Base-by-base conservation (phyloP, 2,113 vertebrate genomes). In the Poeciliopsis occidentalis region DNA sequence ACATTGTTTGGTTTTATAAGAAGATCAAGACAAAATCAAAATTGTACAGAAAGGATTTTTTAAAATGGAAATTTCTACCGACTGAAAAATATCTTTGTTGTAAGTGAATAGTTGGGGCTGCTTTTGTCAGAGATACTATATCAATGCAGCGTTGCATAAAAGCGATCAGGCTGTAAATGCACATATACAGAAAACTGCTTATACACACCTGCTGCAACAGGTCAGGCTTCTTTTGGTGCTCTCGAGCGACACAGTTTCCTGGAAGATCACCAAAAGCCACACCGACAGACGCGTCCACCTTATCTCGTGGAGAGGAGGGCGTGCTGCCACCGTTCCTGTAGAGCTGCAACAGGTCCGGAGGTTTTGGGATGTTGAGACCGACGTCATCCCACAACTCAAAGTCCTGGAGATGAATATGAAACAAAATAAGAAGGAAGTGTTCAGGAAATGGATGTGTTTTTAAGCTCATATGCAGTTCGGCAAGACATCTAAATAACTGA, bases 331-430 rank as follows among this genome's bases (percentile, higher is more conserved):
- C 97, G 89, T 95, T 97, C 87, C 98, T 95, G 87, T 99, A 99
- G 44, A 99, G 96, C 79, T 98, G 97, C 13, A 99, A 57, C 69
- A 99, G 94, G 83, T 97, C 98, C 51, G 97, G 96, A 54, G 98
- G 98, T 86, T 99, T 99, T 11, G 98, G 97, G 91, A 97, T 98
- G 92, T 99, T 99, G 87, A 99, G 93, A 57, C 98, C 98, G 76
- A 99, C 98, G 72, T 99, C 98, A 88, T 99, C 98, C 98, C 98
- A 99, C 78, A 99, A 88, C 89, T 99, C 98, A 94, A 98, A 99
- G 94, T 99, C 98, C 98, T 99, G 88, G n/a, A 66, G 82, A 75
- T 4, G 75, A 60, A 79, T 4, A 32, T 2, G 1, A 61, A 60
- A 41, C 24, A 41, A 4, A 41, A 0, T 0, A 63, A 63, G 64